A percentile compares a stretch with the other conserved stretches of the same genome.
Evolutionary conservation across 53 echinoderm and acorn worm genomes (phyloP).

Genomic region (Actinopyga echinites): DNA sequence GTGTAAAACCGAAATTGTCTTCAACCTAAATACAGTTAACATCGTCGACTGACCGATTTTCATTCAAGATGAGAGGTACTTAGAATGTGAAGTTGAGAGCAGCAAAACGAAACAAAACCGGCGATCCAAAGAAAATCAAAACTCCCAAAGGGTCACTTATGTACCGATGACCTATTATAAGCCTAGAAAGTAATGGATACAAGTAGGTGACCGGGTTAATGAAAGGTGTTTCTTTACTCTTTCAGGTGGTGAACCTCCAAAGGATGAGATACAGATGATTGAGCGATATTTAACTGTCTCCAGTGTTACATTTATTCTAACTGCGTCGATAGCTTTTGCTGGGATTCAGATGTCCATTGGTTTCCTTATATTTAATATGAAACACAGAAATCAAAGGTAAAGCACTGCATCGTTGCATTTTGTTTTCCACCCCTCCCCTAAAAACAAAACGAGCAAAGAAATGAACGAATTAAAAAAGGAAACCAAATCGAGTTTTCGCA

Average conservation of each 20-base stretch:
- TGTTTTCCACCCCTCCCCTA: no score
- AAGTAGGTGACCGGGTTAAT: neutral
- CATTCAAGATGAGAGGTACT: no score
- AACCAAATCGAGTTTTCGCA: no score
- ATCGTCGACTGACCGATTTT: no score
- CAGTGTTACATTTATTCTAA: conserved; percentile 62
- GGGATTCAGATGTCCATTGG: conserved; percentile 87
- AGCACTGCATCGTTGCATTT: no score
- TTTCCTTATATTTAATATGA: conserved; percentile 95
- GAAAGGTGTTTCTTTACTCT: neutral
- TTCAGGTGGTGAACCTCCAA: conserved; percentile 62
- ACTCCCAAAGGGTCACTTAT: neutral
- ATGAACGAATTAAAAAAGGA: no score
- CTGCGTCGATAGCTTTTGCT: conserved; percentile 73
- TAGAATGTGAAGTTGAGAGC: no score
- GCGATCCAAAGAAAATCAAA: neutral
- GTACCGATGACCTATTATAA: neutral
- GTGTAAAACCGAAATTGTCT: no score
- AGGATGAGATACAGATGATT: conserved; percentile 56
- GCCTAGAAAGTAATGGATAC: neutral
- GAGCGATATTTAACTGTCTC: conserved; percentile 56
- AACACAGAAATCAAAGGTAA: conserved; percentile 87
- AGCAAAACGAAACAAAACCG: no score
- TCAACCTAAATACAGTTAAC: no score
- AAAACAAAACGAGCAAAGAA: no score